Evolutionary conservation across 2,797 vertebrate species (phyloP).

Genomic region (Manis pentadactyla): DNA sequence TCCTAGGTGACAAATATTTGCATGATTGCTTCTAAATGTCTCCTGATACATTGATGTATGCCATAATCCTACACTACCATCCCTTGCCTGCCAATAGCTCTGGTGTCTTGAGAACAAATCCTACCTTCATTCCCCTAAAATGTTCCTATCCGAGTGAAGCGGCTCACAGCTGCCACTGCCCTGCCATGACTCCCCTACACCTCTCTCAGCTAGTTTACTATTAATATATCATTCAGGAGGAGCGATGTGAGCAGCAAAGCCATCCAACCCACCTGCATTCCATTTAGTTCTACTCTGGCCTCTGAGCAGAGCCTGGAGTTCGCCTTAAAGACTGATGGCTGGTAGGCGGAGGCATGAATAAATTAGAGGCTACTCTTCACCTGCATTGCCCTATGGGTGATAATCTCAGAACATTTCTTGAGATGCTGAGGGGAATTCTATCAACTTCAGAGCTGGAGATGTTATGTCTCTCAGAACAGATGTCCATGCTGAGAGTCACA

Average conservation of each 20-base stretch:
- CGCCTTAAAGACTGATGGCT: not conserved
- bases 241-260: conserved; percentile 13
- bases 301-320: conserved; percentile 35
- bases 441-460: not conserved
- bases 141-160: conserved; percentile 55
- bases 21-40: conserved; percentile 52
- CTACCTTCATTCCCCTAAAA: not conserved
- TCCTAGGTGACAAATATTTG: not conserved
- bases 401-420: not conserved
- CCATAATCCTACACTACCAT: conserved; percentile 19
- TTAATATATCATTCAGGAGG: not conserved
- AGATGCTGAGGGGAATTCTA: not conserved
- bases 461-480: not conserved
- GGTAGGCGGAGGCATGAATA: not conserved
- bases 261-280: not conserved
- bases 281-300: not conserved
- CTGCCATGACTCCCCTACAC: not conserved
- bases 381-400: not conserved
- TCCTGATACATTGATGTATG: conserved; percentile 29
- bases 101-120: not conserved
- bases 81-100: conserved; percentile 14
- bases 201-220: not conserved
- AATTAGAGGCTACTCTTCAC: not conserved
- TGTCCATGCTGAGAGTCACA: not conserved
- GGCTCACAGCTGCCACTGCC: conserved; percentile 44